phyloP scores from a whole-genome alignment of 35 echinoderm and acorn worm genomes.

The Lytechinus pictus region DNA sequence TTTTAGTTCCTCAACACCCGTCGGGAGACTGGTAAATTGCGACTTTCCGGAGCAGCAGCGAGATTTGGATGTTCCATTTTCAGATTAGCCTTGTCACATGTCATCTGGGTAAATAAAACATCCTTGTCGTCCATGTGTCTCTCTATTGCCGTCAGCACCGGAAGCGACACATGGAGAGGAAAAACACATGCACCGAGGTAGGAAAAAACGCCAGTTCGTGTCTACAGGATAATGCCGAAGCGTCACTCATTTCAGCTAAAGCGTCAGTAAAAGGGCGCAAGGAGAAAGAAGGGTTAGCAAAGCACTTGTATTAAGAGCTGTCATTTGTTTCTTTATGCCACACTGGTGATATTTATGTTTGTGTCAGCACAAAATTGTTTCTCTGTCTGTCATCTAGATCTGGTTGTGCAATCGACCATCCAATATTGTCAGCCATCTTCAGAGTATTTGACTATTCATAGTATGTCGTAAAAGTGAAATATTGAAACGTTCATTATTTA shows the following conservation, averaged over 20 bases:
- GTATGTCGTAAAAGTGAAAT: too few species aligned
- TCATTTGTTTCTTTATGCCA: neutral
- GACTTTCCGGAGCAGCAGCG: neutral
- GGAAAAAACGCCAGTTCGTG: neutral
- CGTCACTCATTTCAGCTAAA: neutral
- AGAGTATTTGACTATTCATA: too few species aligned
- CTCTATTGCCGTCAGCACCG: neutral
- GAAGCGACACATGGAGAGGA: neutral
- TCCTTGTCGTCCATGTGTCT: neutral
- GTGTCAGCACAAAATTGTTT: neutral
- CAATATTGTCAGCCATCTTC: too few species aligned
- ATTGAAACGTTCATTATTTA: too few species aligned
- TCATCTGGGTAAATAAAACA: neutral
- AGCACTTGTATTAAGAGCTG: neutral
- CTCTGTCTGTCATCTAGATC: neutral
- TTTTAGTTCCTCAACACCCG: neutral
- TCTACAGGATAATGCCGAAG: neutral
- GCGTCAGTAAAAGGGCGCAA: neutral
- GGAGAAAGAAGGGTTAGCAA: neutral
- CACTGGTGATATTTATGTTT: neutral
- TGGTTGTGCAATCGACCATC: neutral
- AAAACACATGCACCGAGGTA: neutral
- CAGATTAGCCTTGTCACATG: neutral
- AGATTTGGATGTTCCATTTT: conserved; percentile 12
- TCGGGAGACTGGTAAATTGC: neutral